phyloP scores from a whole-genome alignment of 2,113 vertebrate species.

The Psettodes erumei region DNA sequence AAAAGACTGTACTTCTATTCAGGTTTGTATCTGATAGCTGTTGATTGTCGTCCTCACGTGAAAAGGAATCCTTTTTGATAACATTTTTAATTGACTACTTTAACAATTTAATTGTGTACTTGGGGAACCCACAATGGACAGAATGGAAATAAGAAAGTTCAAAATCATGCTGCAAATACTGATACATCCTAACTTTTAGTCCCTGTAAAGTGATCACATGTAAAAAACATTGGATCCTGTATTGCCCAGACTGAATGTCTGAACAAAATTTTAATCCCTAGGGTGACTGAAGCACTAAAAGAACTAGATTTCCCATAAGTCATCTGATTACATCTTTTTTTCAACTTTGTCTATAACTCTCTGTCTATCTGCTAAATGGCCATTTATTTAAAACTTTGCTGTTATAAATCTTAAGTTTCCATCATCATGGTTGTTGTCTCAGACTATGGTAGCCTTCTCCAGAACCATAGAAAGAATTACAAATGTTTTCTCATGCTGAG shows the following conservation, averaged over 20 bases:
- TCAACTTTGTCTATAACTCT: too few relatives aligned
- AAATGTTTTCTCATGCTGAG: background rate
- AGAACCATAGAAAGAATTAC: background rate
- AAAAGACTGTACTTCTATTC: background rate
- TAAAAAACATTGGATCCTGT: background rate
- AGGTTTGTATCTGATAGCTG: too few relatives aligned
- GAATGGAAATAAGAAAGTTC: too few relatives aligned
- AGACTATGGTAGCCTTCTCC: background rate
- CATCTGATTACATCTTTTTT: background rate
- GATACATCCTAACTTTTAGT: background rate
- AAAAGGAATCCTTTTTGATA: background rate
- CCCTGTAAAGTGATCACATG: background rate
- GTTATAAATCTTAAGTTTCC: background rate
- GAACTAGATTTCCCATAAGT: background rate
- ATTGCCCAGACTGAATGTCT: background rate
- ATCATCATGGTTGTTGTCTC: background rate
- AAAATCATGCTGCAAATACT: too few relatives aligned
- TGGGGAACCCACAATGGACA: too few relatives aligned
- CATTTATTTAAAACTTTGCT: background rate
- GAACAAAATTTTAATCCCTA: background rate
- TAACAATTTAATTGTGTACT: too few relatives aligned
- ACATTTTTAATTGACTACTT: background rate
- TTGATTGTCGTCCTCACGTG: too few relatives aligned
- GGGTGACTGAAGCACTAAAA: background rate
- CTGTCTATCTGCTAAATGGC: background rate